Base-by-base conservation (phyloP, 2,113 vertebrate species). In the Climacteris rufus region DNA sequence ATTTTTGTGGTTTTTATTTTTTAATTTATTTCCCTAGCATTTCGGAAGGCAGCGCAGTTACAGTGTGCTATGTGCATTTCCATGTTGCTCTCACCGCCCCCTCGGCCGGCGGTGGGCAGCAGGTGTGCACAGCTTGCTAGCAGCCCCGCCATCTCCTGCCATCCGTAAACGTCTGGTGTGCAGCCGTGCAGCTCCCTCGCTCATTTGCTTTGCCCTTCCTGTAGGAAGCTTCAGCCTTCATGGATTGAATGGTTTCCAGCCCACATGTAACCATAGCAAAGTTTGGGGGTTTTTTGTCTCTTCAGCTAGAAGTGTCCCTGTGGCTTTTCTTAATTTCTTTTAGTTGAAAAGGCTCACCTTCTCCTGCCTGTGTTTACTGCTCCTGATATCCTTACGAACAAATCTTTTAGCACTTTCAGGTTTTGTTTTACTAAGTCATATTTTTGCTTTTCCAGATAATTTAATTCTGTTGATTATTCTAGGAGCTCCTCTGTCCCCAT, bases 81-180 rank as follows among this genome's bases (percentile, higher is more conserved):
- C 4, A 0, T 7, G 15, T 3, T 10, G 44, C 27, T 13, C 2
- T 25, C 24, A 0, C n/a, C 30, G 2, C 5, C 11, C 15, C 6
- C 10, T 19, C 5, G 3, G 10, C 42, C 4, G 2, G 39, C 10
- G 64, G 53, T 11, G 3, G 64, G 49, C 20, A 14, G 76, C 71
- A 44, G 80, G 64, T 40, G 87, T 25, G 78, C 45, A 1, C 53
- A 30, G 53, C 16, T 53, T 16, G 7, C 39, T 83, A 39, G 61
- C 49, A 39, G 77, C 59, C 64, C 31, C 7, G 6, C 66, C 33
- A 4, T 8, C 7, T 13, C 1, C 11, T 13, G 71, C 71, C 28
- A 0, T 16, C 53, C 37, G 2, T 2, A 5, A 10, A 15, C 4
- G 7, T 1, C 13, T 6, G 47, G 47, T 6, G 17, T 8, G 49